phyloP scores from a whole-genome alignment of 2,113 vertebrate genomes.

The Pseudorasbora parva region DNA sequence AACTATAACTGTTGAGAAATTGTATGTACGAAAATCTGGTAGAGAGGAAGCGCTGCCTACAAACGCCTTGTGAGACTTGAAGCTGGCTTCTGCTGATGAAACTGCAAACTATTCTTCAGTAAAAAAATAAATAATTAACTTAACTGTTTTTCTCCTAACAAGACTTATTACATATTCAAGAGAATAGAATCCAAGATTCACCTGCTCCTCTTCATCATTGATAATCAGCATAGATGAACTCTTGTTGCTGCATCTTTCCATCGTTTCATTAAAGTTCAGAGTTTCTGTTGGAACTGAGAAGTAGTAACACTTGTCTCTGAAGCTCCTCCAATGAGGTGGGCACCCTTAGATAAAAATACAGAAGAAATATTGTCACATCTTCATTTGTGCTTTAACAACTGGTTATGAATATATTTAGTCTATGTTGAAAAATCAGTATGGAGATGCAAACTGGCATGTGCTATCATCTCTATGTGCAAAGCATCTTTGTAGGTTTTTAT shows the following conservation, averaged over 20 bases:
- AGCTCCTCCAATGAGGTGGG: constrained; percentile 83
- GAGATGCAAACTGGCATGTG: not conserved
- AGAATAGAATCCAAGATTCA: constrained; percentile 60
- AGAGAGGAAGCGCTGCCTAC: too few species aligned
- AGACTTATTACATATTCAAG: not conserved
- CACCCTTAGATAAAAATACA: constrained; percentile 78
- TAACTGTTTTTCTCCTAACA: too few species aligned
- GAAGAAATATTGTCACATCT: not conserved
- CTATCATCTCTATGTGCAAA: not conserved
- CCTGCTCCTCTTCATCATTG: constrained; percentile 91
- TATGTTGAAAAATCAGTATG: not conserved
- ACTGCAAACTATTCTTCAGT: too few species aligned
- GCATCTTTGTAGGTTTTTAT: not conserved
- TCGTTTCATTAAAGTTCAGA: constrained; percentile 85
- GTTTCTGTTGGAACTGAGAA: constrained; percentile 80
- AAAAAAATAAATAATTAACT: too few species aligned
- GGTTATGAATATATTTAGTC: not conserved
- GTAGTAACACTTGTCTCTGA: constrained; percentile 90
- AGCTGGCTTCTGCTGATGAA: too few species aligned
- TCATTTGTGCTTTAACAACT: not conserved
- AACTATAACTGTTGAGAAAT: too few species aligned
- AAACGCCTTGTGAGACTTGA: too few species aligned
- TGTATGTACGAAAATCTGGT: too few species aligned
- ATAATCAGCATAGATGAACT: constrained; percentile 87
- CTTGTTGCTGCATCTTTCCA: constrained; percentile 81